phyloP scores from a whole-genome alignment of 1,140 invertebrate genomes.

The Drosophila truncata region DNA sequence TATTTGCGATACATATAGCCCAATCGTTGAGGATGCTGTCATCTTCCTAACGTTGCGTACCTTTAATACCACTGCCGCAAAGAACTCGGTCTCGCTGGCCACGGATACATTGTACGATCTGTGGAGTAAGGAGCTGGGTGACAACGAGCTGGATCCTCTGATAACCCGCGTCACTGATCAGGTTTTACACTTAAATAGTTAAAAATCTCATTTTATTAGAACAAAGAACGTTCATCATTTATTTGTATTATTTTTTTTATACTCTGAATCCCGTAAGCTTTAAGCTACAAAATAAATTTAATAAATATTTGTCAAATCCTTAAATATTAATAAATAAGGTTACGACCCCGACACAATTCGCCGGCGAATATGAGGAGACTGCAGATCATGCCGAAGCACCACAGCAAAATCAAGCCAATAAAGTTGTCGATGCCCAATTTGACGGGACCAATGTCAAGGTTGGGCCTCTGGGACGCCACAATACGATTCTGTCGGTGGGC shows the following conservation, averaged over 20 bases:
- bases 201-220: background rate
- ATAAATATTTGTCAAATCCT: background rate
- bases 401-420: slow-evolving; percentile 65
- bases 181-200: slow-evolving; percentile 41
- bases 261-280: background rate
- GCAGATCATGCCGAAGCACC: slow-evolving; percentile 69
- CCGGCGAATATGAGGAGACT: slow-evolving; percentile 58
- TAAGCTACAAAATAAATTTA: slow-evolving; percentile 3
- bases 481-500: slow-evolving; percentile 71
- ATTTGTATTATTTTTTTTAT: background rate
- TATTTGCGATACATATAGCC: slow-evolving; percentile 73
- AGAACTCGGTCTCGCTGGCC: slow-evolving; percentile 38
- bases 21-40: slow-evolving; percentile 64
- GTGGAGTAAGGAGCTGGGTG: slow-evolving; percentile 52
- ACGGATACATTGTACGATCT: slow-evolving; percentile 53
- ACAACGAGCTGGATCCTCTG: slow-evolving; percentile 68
- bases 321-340: slow-evolving; percentile 1
- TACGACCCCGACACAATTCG: slow-evolving; percentile 50
- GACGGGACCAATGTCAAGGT: slow-evolving; percentile 69
- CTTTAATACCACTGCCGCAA: background rate
- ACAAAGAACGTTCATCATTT: background rate
- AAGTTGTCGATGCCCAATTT: slow-evolving; percentile 72
- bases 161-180: slow-evolving; percentile 77
- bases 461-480: slow-evolving; percentile 49
- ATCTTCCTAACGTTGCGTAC: slow-evolving; percentile 72